A percentile compares a stretch with the other conserved stretches of the same genome.
phyloP scores from a whole-genome alignment of 2,113 vertebrate species.

The Poeciliopsis retropinna region DNA sequence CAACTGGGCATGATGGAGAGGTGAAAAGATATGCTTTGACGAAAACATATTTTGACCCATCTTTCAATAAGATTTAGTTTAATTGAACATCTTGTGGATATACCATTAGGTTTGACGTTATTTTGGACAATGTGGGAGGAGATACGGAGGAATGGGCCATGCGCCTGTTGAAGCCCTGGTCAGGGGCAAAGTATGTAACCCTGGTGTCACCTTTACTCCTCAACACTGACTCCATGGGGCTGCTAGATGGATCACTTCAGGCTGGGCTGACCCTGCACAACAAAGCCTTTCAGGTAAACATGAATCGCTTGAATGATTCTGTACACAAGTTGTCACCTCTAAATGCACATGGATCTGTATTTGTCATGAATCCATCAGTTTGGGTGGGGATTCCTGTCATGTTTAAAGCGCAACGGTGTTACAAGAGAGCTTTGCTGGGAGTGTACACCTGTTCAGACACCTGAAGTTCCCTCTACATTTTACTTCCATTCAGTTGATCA shows the following conservation, averaged over 20 bases:
- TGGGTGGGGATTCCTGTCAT: conserved; percentile 30
- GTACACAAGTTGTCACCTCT: background rate
- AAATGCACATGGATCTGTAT: background rate
- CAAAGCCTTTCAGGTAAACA: conserved; percentile 86
- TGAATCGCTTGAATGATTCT: background rate
- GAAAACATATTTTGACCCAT: conserved; percentile 2
- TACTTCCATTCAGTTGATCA: conserved; percentile 29
- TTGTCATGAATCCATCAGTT: background rate
- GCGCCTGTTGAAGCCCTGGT: conserved; percentile 89
- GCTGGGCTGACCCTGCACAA: conserved; percentile 84
- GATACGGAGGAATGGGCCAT: conserved; percentile 87
- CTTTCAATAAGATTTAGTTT: background rate
- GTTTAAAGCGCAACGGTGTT: conserved; percentile 5
- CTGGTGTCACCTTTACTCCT: conserved; percentile 90
- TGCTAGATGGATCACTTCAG: conserved; percentile 85
- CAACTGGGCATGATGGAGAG: conserved; percentile 81
- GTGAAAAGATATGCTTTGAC: conserved; percentile 69
- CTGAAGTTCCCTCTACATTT: background rate
- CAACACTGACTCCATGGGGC: conserved; percentile 86
- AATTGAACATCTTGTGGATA: conserved; percentile 5
- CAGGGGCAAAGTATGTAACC: conserved; percentile 90
- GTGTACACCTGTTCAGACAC: conserved; percentile 8
- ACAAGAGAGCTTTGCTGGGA: conserved; percentile 8
- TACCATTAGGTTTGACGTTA: conserved; percentile 81
- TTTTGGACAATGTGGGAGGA: conserved; percentile 90